These are phyloP conservation scores for Ormyrus nitidulus DNA, from an alignment of 2,888 invertebrate species.

Conservation along the genomic window DNA sequence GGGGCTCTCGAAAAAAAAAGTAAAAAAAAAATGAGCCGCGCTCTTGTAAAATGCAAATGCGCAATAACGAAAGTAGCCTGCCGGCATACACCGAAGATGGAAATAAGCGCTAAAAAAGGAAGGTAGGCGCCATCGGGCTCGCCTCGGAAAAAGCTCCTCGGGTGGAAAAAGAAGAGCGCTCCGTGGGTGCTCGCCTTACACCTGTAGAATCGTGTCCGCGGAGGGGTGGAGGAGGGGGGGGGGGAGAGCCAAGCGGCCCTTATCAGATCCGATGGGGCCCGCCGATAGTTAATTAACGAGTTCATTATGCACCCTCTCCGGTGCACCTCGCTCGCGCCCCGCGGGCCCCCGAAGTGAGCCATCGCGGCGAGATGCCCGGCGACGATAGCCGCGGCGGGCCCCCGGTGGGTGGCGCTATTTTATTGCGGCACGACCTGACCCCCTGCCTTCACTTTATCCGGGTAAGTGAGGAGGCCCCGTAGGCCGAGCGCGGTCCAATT, in stretches of 20 bases:
- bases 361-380: conserved; percentile 70
- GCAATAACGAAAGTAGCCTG: conserved; percentile 43
- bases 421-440: conserved; percentile 72
- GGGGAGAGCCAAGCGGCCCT: conserved; percentile 45
- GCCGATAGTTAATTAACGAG: conserved; percentile 76
- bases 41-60: conserved; percentile 55
- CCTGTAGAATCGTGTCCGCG: conserved; percentile 58
- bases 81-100: conserved; percentile 13
- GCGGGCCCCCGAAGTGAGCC: conserved; percentile 70
- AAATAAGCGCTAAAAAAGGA: conserved; percentile 34
- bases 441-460: neutral
- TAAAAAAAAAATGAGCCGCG: neutral
- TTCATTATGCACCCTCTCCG: conserved; percentile 75
- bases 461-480: neutral
- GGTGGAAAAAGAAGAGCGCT: conserved; percentile 5
- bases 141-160: neutral
- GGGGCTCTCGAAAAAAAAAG: conserved; percentile 15
- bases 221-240: neutral
- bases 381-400: conserved; percentile 66
- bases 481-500: conserved; percentile 31
- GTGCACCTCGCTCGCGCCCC: conserved; percentile 58
- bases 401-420: conserved; percentile 75
- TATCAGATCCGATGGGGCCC: conserved; percentile 75
- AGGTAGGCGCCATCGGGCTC: neutral
- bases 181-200: conserved; percentile 61